These are phyloP conservation scores for Cyprinodon variegatus DNA, from an alignment of 2,113 vertebrate species.

Conservation along the genomic window DNA sequence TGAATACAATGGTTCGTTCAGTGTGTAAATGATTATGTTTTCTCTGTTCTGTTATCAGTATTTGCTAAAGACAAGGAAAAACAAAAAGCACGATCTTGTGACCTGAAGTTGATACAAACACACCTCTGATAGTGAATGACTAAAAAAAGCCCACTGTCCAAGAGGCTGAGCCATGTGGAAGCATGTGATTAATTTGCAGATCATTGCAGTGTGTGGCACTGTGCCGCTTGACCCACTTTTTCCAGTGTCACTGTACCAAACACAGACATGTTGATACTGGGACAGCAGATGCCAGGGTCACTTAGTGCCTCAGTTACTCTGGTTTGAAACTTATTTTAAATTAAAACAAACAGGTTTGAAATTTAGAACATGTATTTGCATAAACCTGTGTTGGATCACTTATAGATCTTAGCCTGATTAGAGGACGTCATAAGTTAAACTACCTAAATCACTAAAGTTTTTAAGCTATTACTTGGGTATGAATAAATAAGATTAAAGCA, in stretches of 20 bases:
- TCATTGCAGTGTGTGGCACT: slow-evolving; percentile 23
- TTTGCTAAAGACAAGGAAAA: not conserved
- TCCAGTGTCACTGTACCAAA: slow-evolving; percentile 5
- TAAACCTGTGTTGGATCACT: not conserved
- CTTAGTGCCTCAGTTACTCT: not conserved
- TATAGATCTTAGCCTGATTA: not conserved
- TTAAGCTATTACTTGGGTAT: too few species aligned
- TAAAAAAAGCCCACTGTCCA: slow-evolving; percentile 2
- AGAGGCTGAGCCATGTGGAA: slow-evolving; percentile 32
- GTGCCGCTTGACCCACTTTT: slow-evolving; percentile 56
- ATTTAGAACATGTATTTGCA: not conserved
- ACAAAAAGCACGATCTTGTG: not conserved
- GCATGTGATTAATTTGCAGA: slow-evolving; percentile 53
- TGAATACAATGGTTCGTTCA: not conserved
- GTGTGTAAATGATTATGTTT: not conserved
- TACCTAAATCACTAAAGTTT: not conserved
- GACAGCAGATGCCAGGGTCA: slow-evolving; percentile 34
- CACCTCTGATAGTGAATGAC: slow-evolving; percentile 25
- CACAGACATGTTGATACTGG: slow-evolving; percentile 14
- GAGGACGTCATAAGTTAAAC: not conserved
- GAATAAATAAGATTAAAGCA: not conserved
- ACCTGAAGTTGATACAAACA: slow-evolving; percentile 22
- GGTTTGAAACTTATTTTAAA: not conserved
- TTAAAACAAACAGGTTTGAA: not conserved
- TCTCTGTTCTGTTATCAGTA: not conserved